phyloP scores from a whole-genome alignment of 2,113 vertebrate species.

The Pomatostomus ruficeps region DNA sequence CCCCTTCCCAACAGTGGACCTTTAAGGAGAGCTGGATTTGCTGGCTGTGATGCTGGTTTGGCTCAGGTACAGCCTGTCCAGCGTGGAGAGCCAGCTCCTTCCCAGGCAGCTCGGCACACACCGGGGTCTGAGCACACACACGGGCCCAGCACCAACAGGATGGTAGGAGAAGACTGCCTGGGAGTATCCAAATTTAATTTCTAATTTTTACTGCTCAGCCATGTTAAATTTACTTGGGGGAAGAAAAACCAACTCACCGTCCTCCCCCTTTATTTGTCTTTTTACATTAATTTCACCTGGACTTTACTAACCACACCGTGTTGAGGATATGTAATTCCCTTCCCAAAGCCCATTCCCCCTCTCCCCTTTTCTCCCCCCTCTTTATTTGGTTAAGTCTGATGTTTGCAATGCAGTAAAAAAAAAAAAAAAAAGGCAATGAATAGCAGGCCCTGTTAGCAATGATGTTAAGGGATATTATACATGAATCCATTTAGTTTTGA shows the following conservation, averaged over 20 bases:
- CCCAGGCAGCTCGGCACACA: neutral
- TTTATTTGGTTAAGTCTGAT: slow-evolving; percentile 53
- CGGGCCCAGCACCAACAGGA: neutral
- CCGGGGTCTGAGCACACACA: neutral
- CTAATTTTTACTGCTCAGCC: neutral
- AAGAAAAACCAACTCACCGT: neutral
- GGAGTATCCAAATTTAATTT: neutral
- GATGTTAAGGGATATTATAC: slow-evolving; percentile 79
- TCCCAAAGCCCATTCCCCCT: neutral
- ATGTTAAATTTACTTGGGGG: neutral
- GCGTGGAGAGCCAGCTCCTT: neutral
- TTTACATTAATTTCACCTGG: slow-evolving; percentile 2
- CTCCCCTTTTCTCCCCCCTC: neutral
- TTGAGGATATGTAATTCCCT: neutral
- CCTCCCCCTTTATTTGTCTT: neutral
- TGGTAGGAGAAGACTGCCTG: neutral
- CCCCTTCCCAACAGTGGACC: neutral
- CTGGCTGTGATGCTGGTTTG: neutral
- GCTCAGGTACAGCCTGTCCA: neutral
- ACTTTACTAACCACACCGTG: neutral
- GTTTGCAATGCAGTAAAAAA: slow-evolving; percentile 9
- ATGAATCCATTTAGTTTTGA: slow-evolving; percentile 63
- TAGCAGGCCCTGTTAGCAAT: slow-evolving; percentile 69
- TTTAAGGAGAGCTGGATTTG: neutral
- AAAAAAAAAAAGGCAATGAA: slow-evolving; percentile 59